Evolutionary conservation across 53 echinoderm and acorn worm genomes (phyloP).

Genomic region (Luidia sarsii): DNA sequence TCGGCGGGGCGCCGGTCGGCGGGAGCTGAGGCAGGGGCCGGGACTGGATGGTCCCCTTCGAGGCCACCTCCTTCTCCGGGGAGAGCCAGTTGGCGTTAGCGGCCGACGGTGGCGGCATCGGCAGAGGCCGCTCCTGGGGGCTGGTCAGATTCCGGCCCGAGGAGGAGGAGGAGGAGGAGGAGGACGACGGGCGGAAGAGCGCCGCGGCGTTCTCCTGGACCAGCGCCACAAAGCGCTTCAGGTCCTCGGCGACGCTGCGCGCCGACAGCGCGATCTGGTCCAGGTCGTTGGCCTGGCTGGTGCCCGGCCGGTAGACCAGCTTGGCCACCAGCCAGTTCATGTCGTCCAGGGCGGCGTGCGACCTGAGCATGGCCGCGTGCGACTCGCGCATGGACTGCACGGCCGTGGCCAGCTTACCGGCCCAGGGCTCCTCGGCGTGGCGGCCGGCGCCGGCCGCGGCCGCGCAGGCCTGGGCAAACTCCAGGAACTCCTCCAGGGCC

Average conservation of each 20-base stretch:
- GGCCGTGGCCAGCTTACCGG: conserved; percentile 69
- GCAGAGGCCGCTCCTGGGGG: conserved; percentile 83
- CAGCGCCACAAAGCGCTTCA: conserved; percentile 71
- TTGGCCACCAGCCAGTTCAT: conserved; percentile 81
- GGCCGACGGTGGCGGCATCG: conserved; percentile 71
- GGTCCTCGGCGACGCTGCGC: conserved; percentile 66
- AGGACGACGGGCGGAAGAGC: conserved; percentile 82
- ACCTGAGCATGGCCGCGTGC: conserved; percentile 67
- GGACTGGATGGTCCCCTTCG: conserved; percentile 62
- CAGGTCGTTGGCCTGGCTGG: conserved; percentile 65
- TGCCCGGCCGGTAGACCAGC: conserved; percentile 59
- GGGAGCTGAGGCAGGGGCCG: conserved; percentile 83
- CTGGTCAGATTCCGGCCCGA: conserved; percentile 48
- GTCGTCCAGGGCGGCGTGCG: conserved; percentile 66
- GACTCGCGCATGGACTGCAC: conserved; percentile 66
- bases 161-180: too few species aligned
- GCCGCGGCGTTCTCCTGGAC: conserved; percentile 71
- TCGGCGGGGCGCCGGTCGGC: conserved; percentile 34
- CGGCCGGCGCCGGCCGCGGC: conserved; percentile 71
- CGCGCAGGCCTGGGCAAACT: conserved; percentile 75
- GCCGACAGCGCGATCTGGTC: conserved; percentile 83
- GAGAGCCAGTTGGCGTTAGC: conserved; percentile 77
- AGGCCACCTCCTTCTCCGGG: conserved; percentile 76
- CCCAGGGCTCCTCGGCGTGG: conserved; percentile 67
- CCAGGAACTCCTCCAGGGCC: conserved; percentile 84